Evolutionary conservation across 2,888 invertebrate genomes (phyloP).

Genomic region (Rhagium mordax): DNA sequence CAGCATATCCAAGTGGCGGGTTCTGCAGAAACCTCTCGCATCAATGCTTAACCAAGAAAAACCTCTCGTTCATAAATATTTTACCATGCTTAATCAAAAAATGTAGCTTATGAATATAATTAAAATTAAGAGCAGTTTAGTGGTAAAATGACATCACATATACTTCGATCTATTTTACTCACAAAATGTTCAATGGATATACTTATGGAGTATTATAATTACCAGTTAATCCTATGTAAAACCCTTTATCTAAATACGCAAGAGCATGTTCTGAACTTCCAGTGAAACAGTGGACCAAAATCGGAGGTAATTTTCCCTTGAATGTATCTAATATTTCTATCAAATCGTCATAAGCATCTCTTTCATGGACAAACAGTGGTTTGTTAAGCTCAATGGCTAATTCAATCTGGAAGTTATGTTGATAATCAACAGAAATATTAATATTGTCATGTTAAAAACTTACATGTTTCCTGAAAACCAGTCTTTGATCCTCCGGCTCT

Average conservation of each 20-base stretch:
- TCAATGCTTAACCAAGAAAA: no score
- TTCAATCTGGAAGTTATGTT: slow-evolving; percentile 76
- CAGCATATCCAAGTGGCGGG: no score
- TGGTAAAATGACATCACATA: no score
- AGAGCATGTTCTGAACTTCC: slow-evolving; percentile 89
- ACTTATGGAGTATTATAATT: slow-evolving; percentile 10
- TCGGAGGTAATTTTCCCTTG: slow-evolving; percentile 77
- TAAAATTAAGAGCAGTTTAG: no score
- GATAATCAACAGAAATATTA: neutral
- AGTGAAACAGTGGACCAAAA: slow-evolving; percentile 93
- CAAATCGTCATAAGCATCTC: slow-evolving; percentile 91
- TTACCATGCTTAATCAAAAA: no score
- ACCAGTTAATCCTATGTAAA: slow-evolving; percentile 89
- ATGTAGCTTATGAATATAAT: no score
- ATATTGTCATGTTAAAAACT: slow-evolving; percentile 27
- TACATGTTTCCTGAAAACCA: slow-evolving; percentile 91
- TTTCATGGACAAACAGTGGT: slow-evolving; percentile 92
- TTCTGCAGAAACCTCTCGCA: no score
- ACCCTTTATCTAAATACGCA: slow-evolving; percentile 87
- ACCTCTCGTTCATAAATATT: no score
- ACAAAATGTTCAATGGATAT: neutral
- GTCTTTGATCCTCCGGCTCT: slow-evolving; percentile 87
- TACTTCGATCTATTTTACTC: no score
- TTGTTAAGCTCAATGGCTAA: slow-evolving; percentile 90
- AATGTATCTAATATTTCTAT: slow-evolving; percentile 79